phyloP scores from a whole-genome alignment of 2,113 vertebrate genomes.

The Paedocypris sp. region DNA sequence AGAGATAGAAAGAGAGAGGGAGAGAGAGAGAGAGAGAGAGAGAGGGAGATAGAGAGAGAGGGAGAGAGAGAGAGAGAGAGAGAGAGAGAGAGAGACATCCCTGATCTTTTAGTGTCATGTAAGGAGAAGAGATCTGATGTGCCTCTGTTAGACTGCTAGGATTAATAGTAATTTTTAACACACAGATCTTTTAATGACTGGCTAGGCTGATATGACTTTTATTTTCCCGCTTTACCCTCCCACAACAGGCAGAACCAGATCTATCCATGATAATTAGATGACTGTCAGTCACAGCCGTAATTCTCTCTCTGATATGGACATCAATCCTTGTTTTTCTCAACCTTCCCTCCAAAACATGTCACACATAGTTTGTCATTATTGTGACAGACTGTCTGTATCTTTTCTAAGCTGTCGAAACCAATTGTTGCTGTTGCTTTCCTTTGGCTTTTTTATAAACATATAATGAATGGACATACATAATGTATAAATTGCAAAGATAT shows the following conservation, averaged over 20 bases:
- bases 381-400: not conserved
- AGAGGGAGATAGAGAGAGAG: not conserved
- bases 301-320: not conserved
- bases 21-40: not conserved
- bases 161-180: constrained; percentile 2
- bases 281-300: constrained; percentile 1
- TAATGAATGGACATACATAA: not conserved
- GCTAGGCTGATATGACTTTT: not conserved
- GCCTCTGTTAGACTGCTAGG: not conserved
- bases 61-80: not conserved
- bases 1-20: not conserved
- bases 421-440: not conserved
- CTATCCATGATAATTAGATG: constrained; percentile 5
- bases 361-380: constrained; percentile 10
- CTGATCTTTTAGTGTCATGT: too few relatives aligned
- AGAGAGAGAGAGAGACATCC: not conserved
- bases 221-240: not conserved
- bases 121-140: not conserved
- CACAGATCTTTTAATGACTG: not conserved
- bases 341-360: not conserved
- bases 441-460: not conserved
- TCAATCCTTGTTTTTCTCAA: constrained; percentile 16
- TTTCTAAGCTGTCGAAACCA: constrained; percentile 1
- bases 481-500: too few relatives aligned
- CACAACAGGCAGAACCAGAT: not conserved